These are phyloP conservation scores for Rhopalosiphum padi DNA, from an alignment of 1,140 invertebrate species.

Conservation along the genomic window DNA sequence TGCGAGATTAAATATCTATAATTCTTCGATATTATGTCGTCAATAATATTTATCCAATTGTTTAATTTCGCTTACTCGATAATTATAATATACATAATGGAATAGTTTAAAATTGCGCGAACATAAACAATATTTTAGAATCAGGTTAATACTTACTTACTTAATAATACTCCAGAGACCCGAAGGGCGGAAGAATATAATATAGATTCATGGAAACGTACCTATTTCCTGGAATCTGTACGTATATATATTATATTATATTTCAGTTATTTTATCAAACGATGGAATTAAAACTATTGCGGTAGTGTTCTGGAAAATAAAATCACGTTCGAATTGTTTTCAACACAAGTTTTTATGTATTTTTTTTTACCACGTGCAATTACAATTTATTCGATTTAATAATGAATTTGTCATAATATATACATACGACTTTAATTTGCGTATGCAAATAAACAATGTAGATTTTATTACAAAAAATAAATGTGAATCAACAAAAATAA, in stretches of 20 bases:
- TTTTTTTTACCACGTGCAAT: background rate
- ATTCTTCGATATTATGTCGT: background rate
- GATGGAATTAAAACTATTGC: background rate
- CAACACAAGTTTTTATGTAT: background rate
- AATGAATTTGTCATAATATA: constrained; percentile 11
- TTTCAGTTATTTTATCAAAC: background rate
- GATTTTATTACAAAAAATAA: background rate
- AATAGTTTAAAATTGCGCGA: background rate
- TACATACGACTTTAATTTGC: background rate
- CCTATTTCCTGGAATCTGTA: background rate
- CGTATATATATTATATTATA: background rate
- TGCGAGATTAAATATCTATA: background rate
- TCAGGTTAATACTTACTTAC: no score
- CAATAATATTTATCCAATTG: background rate
- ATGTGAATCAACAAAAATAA: background rate
- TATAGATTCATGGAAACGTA: no score
- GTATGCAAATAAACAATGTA: background rate
- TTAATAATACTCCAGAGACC: background rate
- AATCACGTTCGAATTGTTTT: constrained; percentile 8
- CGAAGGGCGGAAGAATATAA: no score
- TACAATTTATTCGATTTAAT: constrained; percentile 19
- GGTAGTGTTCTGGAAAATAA: background rate
- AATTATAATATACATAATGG: background rate
- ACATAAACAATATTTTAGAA: background rate
- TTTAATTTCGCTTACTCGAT: background rate